Conservation (phyloP, 2,888 invertebrate species). For the Temnothorax ravouxi region DNA sequence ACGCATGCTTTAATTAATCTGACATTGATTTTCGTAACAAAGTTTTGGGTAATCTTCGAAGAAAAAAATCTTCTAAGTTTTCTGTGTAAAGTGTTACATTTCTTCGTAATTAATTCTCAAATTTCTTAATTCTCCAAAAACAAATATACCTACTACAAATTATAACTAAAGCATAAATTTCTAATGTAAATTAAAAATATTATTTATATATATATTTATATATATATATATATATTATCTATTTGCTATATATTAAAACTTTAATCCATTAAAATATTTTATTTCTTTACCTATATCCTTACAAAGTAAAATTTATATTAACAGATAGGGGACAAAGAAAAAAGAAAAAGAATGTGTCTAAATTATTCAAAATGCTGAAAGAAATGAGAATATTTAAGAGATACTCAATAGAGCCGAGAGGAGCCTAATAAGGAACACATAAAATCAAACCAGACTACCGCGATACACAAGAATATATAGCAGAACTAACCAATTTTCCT, state of each 20-base stretch:
- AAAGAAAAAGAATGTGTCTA: neutral
- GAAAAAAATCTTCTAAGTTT: no score
- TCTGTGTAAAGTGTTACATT: no score
- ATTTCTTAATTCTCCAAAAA: no score
- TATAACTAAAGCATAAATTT: slow-evolving; percentile 11
- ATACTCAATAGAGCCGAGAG: neutral
- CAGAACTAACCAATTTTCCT: neutral
- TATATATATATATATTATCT: no score
- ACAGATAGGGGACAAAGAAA: neutral
- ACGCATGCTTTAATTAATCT: no score
- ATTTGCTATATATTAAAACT: neutral
- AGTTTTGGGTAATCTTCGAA: no score
- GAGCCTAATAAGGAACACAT: neutral
- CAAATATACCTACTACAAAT: neutral
- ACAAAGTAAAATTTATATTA: neutral
- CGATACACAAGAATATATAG: slow-evolving; percentile 12
- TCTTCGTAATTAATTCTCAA: no score
- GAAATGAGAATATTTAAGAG: neutral
- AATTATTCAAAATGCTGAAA: neutral
- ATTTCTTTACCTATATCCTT: neutral
- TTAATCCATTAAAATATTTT: neutral
- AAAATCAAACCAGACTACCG: neutral
- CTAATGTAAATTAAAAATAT: slow-evolving; percentile 1
- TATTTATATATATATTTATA: neutral
- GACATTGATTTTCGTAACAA: no score